A percentile compares a stretch with the other conserved stretches of the same genome.
Evolutionary conservation across 92 coral and sea anemone genomes (phyloP).

Genomic region (Anthopleura xanthogrammica): DNA sequence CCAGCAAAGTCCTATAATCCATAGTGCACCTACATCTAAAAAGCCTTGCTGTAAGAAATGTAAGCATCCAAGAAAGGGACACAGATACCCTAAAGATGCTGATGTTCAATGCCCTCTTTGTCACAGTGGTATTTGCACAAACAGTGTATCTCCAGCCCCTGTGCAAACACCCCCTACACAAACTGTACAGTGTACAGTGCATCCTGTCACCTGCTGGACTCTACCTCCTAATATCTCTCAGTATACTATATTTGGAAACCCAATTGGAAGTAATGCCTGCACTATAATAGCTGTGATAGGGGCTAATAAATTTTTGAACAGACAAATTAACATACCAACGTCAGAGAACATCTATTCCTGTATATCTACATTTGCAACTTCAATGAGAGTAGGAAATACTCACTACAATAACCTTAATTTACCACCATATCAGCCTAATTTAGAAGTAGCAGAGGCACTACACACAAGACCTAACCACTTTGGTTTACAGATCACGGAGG

Average conservation of each 20-base stretch:
- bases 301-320: slow-evolving; percentile 20
- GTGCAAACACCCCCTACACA: too few species aligned
- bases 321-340: slow-evolving; percentile 9
- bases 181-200: too few species aligned
- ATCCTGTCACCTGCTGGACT: too few species aligned
- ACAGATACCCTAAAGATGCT: too few species aligned
- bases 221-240: not conserved
- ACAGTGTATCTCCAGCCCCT: too few species aligned
- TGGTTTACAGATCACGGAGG: slow-evolving; percentile 13
- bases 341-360: not conserved
- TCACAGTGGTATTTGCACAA: not conserved
- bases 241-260: not conserved
- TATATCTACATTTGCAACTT: not conserved
- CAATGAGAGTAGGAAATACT: slow-evolving; percentile 29
- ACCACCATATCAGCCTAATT: slow-evolving; percentile 30
- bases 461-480: not conserved
- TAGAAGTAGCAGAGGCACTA: slow-evolving; percentile 33
- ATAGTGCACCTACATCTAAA: too few species aligned
- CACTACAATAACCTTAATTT: slow-evolving; percentile 17
- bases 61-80: too few species aligned
- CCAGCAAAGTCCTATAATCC: too few species aligned
- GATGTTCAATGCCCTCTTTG: too few species aligned
- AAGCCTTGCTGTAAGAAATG: too few species aligned
- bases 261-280: slow-evolving; percentile 22
- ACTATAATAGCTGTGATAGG: slow-evolving; percentile 33